Evolutionary conservation across 2,113 vertebrate genomes (phyloP).

Genomic region (Sinosuthora webbiana): DNA sequence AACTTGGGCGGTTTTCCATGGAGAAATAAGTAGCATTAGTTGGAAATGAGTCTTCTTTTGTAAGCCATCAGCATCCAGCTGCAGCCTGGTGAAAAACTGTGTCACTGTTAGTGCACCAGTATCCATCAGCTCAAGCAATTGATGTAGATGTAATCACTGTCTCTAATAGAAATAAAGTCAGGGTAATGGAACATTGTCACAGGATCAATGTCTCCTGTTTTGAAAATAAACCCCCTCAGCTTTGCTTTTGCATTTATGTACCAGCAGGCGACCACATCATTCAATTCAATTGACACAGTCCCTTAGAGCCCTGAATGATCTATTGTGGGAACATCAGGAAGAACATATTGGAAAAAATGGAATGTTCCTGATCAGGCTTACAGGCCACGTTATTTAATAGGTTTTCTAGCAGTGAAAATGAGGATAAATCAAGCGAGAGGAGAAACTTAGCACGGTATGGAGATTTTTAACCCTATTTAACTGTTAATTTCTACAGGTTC

Average conservation of each 20-base stretch:
- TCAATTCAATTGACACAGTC: constrained; percentile 55
- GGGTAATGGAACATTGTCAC: constrained; percentile 59
- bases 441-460: neutral
- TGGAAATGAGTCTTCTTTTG: neutral
- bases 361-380: constrained; percentile 24
- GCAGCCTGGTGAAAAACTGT: neutral
- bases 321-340: constrained; percentile 57
- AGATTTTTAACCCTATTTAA: neutral
- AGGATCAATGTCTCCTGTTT: constrained; percentile 61
- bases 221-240: constrained; percentile 63
- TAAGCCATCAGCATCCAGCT: neutral
- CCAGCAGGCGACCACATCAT: constrained; percentile 47
- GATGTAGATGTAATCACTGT: constrained; percentile 63
- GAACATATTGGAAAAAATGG: constrained; percentile 16
- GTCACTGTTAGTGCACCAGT: constrained; percentile 18
- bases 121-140: constrained; percentile 41
- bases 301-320: constrained; percentile 47
- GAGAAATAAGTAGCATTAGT: neutral
- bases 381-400: neutral
- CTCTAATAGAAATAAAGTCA: constrained; percentile 57
- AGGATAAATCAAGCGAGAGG: neutral
- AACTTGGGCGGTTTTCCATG: neutral
- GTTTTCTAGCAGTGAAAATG: constrained; percentile 7
- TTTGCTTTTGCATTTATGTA: constrained; percentile 60
- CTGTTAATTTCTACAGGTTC: neutral